Evolutionary conservation across 1,140 invertebrate species (phyloP).

Genomic region (Philopotamus ludificatus): DNA sequence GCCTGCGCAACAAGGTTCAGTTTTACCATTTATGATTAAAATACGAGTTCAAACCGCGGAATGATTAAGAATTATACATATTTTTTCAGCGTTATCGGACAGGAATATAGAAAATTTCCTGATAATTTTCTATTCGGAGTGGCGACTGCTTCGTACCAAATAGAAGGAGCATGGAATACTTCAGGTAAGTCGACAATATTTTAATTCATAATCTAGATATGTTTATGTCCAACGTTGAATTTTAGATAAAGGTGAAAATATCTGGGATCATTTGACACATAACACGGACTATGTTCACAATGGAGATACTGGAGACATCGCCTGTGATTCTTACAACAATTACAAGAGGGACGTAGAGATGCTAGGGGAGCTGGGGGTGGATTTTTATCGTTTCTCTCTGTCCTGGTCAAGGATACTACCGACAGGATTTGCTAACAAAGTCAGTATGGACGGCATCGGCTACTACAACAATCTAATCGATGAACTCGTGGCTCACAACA

Average conservation of each 20-base stretch:
- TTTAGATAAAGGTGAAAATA: slow-evolving; percentile 54
- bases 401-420: slow-evolving; percentile 63
- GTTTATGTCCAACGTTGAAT: not conserved
- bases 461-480: slow-evolving; percentile 64
- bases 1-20: no score
- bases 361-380: slow-evolving; percentile 53
- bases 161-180: slow-evolving; percentile 64
- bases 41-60: no score
- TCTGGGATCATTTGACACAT: slow-evolving; percentile 53
- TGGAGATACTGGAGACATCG: slow-evolving; percentile 58
- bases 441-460: slow-evolving; percentile 55
- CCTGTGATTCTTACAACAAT: slow-evolving; percentile 62
- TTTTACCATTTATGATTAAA: no score
- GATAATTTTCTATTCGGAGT: slow-evolving; percentile 59
- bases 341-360: slow-evolving; percentile 57
- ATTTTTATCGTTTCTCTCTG: slow-evolving; percentile 63
- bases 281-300: slow-evolving; percentile 50
- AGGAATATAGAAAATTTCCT: slow-evolving; percentile 52
- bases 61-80: no score
- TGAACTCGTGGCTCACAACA: slow-evolving; percentile 53
- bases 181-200: slow-evolving; percentile 47
- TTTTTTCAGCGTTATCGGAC: slow-evolving; percentile 29
- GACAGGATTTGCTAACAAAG: slow-evolving; percentile 50
- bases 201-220: slow-evolving; percentile 22
- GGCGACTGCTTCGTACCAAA: slow-evolving; percentile 61